Percentiles rank a stretch among this genome's conserved stretches.
phyloP scores from a whole-genome alignment of 2,888 invertebrate genomes.

The Leucophora obtusa region DNA sequence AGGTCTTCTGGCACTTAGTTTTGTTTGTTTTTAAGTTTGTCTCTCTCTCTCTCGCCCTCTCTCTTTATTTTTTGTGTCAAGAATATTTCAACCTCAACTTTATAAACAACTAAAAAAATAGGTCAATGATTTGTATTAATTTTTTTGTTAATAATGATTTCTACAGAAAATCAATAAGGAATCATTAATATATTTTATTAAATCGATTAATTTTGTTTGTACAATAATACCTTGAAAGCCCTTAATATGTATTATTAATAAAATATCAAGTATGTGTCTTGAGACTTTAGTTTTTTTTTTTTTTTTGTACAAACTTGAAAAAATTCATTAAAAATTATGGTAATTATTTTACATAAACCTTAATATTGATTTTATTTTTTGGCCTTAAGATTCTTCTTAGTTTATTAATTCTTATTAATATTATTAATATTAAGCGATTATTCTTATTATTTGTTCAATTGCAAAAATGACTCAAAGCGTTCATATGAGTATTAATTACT shows the following conservation, averaged over 20 bases:
- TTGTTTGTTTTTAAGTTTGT: background rate
- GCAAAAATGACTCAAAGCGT: background rate
- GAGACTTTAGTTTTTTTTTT: conserved; percentile 34
- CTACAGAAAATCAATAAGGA: conserved; percentile 4
- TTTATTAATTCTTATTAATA: background rate
- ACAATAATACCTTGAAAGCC: background rate
- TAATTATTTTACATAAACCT: background rate
- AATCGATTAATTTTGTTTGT: background rate
- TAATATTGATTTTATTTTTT: no score
- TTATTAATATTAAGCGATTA: background rate
- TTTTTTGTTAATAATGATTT: background rate
- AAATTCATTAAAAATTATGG: background rate
- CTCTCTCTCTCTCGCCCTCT: background rate
- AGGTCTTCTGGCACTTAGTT: conserved; percentile 46
- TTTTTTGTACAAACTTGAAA: background rate
- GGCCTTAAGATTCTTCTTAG: background rate
- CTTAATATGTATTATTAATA: background rate
- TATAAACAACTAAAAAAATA: conserved; percentile 26
- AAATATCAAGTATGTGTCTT: conserved; percentile 25
- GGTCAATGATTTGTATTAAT: conserved; percentile 39
- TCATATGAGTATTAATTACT: background rate
- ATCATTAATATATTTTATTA: background rate
- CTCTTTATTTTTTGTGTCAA: conserved; percentile 71
- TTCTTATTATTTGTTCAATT: background rate
- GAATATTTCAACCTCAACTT: conserved; percentile 66